Evolutionary conservation across 2,888 invertebrate species (phyloP).

Genomic region (Heliconius ethilla): DNA sequence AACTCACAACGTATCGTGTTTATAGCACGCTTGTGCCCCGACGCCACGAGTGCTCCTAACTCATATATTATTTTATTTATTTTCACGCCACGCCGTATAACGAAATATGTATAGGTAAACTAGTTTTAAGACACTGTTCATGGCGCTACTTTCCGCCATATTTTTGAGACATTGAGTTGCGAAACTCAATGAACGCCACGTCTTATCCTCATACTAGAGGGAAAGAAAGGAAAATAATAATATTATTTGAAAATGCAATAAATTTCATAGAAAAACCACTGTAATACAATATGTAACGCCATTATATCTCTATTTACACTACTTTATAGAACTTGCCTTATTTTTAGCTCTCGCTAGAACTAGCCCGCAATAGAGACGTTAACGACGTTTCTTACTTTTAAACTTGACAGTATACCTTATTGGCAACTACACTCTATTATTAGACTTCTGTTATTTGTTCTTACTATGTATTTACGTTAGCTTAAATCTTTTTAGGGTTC

Average conservation of each 20-base stretch:
- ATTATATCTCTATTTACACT: constrained; percentile 3
- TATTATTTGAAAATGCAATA: not conserved
- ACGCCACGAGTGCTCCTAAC: too few species aligned
- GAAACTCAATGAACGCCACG: too few species aligned
- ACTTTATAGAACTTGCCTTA: not conserved
- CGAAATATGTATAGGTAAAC: too few species aligned
- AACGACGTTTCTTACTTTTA: not conserved
- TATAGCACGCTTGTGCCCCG: too few species aligned
- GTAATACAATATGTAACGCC: constrained; percentile 11
- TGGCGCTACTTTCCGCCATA: too few species aligned
- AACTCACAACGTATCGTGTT: too few species aligned
- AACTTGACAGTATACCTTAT: not conserved
- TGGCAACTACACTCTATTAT: not conserved
- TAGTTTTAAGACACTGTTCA: too few species aligned
- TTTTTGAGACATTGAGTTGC: too few species aligned
- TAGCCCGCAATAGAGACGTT: not conserved
- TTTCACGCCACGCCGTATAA: too few species aligned
- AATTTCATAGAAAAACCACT: not conserved
- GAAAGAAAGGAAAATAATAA: too few species aligned
- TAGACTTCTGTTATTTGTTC: not conserved
- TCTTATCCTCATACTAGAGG: too few species aligned
- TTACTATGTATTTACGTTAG: not conserved
- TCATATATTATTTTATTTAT: too few species aligned
- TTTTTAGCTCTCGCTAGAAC: not conserved
- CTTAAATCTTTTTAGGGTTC: not conserved